Evolutionary conservation across 2,797 vertebrate genomes (phyloP).

Genomic region (Fringilla coelebs): DNA sequence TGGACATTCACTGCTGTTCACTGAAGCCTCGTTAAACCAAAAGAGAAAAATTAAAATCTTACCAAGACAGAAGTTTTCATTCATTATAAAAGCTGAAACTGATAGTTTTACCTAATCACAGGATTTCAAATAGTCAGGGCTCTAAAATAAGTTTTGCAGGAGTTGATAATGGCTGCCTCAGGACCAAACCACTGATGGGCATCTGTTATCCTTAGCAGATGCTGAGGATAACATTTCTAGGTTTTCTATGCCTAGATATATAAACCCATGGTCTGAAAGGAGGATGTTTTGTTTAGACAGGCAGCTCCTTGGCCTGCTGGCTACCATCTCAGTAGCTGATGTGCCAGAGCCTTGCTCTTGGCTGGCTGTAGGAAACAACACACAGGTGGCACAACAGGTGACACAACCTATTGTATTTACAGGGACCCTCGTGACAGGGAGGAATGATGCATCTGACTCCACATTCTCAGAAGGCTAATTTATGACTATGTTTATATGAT

Average conservation of each 20-base stretch:
- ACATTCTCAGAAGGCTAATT: neutral
- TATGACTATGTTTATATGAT: too few relatives aligned
- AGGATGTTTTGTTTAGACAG: neutral
- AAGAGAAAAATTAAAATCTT: neutral
- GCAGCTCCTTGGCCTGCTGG: neutral
- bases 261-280: neutral
- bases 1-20: neutral
- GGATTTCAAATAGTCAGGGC: neutral
- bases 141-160: neutral
- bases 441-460: neutral
- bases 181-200: fast-evolving
- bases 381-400: neutral
- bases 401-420: neutral
- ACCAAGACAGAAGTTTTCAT: neutral
- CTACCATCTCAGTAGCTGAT: fast-evolving
- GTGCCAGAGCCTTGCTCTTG: neutral
- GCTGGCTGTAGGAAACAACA: neutral
- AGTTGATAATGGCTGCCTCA: neutral
- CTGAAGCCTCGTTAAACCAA: neutral
- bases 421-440: neutral
- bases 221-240: neutral
- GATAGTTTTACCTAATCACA: neutral
- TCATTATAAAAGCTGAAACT: neutral
- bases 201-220: neutral
- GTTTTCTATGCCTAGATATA: neutral